Percentiles rank a stretch among this genome's conserved stretches.
Conservation (phyloP, 2,797 vertebrate genomes). For the Xiphorhynchus erythropygius region DNA sequence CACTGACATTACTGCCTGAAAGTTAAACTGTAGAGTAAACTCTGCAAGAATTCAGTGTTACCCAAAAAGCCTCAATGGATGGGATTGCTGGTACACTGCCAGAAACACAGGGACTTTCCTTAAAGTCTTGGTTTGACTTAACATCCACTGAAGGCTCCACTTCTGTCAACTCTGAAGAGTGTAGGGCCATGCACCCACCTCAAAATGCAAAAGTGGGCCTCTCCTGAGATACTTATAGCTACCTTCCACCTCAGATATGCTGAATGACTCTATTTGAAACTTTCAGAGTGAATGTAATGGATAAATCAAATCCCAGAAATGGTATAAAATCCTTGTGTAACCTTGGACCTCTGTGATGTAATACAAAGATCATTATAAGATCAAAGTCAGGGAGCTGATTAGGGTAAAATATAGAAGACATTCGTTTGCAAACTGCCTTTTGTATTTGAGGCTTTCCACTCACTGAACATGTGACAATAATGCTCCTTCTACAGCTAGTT, state of each 20-base stretch:
- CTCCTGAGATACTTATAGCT: neutral
- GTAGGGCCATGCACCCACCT: neutral
- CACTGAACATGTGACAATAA: neutral
- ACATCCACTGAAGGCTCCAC: neutral
- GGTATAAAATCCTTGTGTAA: neutral
- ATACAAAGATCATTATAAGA: neutral
- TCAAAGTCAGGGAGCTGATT: neutral
- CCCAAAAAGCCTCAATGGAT: neutral
- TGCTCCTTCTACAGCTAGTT: neutral
- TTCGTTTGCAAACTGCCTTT: neutral
- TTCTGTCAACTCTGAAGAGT: slow-evolving; percentile 5
- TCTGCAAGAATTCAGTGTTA: neutral
- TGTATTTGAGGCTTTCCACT: neutral
- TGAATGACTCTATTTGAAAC: neutral
- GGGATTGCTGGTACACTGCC: neutral
- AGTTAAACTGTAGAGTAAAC: neutral
- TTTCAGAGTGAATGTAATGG: neutral
- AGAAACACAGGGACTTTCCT: slow-evolving; percentile 34
- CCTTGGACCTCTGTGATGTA: neutral
- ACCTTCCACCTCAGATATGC: neutral
- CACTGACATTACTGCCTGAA: neutral
- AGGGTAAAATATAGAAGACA: neutral
- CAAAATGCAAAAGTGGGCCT: neutral
- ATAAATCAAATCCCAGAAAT: slow-evolving; percentile 13
- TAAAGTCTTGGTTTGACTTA: slow-evolving; percentile 48